Conservation (phyloP, 1,140 invertebrate species). For the Aphelinus certus region DNA sequence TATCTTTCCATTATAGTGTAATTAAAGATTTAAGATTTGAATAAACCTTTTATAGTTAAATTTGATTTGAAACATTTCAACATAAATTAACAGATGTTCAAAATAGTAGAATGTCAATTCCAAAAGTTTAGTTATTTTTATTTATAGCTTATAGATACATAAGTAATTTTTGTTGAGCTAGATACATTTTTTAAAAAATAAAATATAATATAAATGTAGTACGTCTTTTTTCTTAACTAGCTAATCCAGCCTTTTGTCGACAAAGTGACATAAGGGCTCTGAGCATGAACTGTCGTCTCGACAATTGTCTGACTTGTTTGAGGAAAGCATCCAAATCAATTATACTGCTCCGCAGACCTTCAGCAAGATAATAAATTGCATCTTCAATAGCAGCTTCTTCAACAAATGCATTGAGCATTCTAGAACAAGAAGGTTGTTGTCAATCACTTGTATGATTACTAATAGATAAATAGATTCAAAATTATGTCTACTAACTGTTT, state of each 20-base stretch:
- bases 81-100: constrained; percentile 1
- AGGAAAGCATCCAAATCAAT: constrained; percentile 97
- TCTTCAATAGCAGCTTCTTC: constrained; percentile 98
- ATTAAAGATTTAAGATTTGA: constrained; percentile 29
- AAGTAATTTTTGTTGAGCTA: constrained; percentile 30
- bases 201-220: constrained; percentile 24
- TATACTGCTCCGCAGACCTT: constrained; percentile 90
- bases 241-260: constrained; percentile 92
- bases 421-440: constrained; percentile 55
- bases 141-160: constrained; percentile 37
- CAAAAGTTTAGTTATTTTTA: constrained; percentile 34
- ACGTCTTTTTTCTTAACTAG: constrained; percentile 63
- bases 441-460: not conserved
- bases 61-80: constrained; percentile 13
- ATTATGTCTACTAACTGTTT: constrained; percentile 78
- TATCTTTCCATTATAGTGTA: constrained; percentile 25
- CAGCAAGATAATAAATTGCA: constrained; percentile 98
- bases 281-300: constrained; percentile 94
- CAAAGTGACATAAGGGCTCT: constrained; percentile 96
- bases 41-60: constrained; percentile 24
- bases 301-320: constrained; percentile 94
- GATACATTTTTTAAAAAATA: constrained; percentile 33
- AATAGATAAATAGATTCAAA: not conserved
- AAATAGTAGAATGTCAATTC: constrained; percentile 6
- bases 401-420: constrained; percentile 93